Evolutionary conservation across 2,113 vertebrate species (phyloP), one percentile per base, ranked within the genome.

Genomic region (Notothenia rossii): DNA sequence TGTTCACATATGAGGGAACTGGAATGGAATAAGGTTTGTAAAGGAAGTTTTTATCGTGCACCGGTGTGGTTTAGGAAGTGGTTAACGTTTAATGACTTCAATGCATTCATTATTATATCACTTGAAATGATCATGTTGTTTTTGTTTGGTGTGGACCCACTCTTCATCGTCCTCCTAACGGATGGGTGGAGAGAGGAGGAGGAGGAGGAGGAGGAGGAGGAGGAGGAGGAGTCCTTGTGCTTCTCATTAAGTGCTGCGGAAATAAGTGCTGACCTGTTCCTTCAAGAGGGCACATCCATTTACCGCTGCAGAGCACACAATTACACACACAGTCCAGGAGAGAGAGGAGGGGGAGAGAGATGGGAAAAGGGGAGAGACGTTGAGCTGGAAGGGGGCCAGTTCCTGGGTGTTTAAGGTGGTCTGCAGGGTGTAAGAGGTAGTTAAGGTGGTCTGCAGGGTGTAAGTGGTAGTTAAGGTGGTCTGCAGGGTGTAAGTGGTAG

Each of bases 211-310:
- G 69, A 81, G 93, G 90, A 94, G 49, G 95, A 60, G 94, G 95
- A 95, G 94, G 89, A 90, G 88, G 88, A 87, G 25, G 36, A 40
- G 36, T 40, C 78, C 92, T 95, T 96, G 93, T 96, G 96, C 93
- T 96, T 96, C 95, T 96, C 92, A 96, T 97, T 96, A 96, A 93
- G 82, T 54, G 67, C 83, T 94, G 93, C 94, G 94, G 95, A 96
- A 97, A 95, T 95, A 95, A 95, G 93, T 89, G 87, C 87, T 96
- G 96, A 96, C 96, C 96, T 91, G 86, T 87, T 93, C 74, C 76
- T 86, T 93, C 90, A 91, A 84, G 87, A 91, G 95, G 91, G 92
- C 92, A 88, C 72, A 36, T 93, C 92, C 92, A 93, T 93, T 92
- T 92, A 91, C 85, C 69, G 81, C 79, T 73, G 70, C 75, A 83